Evolutionary conservation across 2,113 vertebrate species (phyloP).

Genomic region (Bujurquina vittata): DNA sequence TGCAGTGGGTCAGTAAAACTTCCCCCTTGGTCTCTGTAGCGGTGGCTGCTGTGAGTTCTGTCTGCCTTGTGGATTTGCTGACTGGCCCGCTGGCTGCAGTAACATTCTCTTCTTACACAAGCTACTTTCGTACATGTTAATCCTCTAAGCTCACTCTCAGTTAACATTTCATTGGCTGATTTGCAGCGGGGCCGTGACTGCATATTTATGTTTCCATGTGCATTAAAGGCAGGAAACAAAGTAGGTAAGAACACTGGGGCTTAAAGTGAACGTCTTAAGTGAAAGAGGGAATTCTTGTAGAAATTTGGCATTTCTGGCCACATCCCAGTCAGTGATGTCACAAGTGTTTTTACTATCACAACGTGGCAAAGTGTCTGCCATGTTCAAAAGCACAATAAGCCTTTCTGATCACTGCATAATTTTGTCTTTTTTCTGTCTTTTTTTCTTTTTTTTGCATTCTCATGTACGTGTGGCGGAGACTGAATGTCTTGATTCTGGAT

Average conservation of each 20-base stretch:
- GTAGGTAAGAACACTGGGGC: background rate
- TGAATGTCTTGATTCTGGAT: background rate
- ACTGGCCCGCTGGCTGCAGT: conserved; percentile 37
- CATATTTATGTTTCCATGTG: background rate
- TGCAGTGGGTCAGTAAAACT: background rate
- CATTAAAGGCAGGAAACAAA: background rate
- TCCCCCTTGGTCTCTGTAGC: background rate
- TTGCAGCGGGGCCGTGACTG: conserved; percentile 14
- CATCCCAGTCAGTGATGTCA: background rate
- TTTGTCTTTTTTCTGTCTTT: background rate
- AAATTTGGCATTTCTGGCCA: background rate
- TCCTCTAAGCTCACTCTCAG: conserved; percentile 74
- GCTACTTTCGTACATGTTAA: conserved; percentile 74
- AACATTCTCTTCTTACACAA: conserved; percentile 65
- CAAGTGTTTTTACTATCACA: background rate
- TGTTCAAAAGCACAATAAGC: background rate
- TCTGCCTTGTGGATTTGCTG: conserved; percentile 57
- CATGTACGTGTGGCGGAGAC: background rate
- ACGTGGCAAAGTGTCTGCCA: background rate
- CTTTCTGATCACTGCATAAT: background rate
- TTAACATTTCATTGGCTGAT: conserved; percentile 69
- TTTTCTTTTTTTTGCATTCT: no score
- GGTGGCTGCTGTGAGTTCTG: background rate
- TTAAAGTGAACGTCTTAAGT: background rate
- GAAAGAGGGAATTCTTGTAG: background rate